Evolutionary conservation across 2,113 vertebrate species (phyloP).

Genomic region (Brachypteracias leptosomus): DNA sequence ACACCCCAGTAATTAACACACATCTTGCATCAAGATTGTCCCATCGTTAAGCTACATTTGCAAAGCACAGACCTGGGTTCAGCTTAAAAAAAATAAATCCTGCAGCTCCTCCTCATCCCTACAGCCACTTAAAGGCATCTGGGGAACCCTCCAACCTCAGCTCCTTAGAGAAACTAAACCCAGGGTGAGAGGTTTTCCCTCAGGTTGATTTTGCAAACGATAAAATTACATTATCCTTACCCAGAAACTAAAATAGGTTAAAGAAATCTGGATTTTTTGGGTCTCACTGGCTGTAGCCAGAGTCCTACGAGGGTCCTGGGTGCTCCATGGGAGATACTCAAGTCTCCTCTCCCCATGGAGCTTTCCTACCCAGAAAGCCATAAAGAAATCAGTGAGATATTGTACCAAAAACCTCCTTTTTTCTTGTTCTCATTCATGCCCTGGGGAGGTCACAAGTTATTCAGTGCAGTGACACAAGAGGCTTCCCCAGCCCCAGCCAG

Average conservation of each 20-base stretch:
- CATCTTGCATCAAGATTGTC: too few species aligned
- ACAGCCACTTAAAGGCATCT: not conserved
- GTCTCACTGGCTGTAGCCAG: accelerated
- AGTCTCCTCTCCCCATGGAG: not conserved
- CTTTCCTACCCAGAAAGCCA: not conserved
- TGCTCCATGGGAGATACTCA: accelerated
- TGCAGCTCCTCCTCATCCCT: not conserved
- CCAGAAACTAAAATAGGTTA: not conserved
- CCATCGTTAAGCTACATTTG: accelerated
- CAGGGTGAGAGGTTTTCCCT: accelerated
- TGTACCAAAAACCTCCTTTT: not conserved
- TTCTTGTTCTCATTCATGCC: not conserved
- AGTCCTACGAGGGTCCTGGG: not conserved
- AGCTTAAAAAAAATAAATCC: not conserved
- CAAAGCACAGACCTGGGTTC: not conserved
- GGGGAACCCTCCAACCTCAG: not conserved
- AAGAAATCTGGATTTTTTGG: not conserved
- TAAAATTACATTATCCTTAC: too few species aligned
- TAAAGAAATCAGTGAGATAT: not conserved
- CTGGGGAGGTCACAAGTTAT: not conserved
- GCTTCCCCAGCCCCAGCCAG: accelerated
- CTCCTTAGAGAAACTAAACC: not conserved
- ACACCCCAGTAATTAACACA: too few species aligned
- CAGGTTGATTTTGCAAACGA: not conserved
- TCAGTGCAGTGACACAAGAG: accelerated